Evolutionary conservation across 2,888 invertebrate species (phyloP), one percentile per base, ranked within the genome.

Genomic region (Drosophila ustulata): DNA sequence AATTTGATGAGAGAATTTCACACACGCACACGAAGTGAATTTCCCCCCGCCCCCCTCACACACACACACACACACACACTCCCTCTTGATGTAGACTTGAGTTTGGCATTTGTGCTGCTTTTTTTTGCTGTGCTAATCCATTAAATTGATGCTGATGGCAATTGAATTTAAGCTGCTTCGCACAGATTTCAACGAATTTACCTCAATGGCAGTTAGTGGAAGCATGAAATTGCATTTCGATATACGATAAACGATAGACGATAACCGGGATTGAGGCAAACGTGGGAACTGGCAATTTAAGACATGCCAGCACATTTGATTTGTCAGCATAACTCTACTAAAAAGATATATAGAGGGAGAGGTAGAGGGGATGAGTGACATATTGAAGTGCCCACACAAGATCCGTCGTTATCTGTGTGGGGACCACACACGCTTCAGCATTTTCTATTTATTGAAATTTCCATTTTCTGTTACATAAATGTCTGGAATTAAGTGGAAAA

Each of bases 81-180:
- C 23, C 5, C 32, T 39, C 43, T 7, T 8, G n/a, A 23, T 30
- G 37, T 13, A 9, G 59, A 28, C 59, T 55, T 61, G 56, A 62
- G 72, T 52, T 71, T 82, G 75, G 49, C 66, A 73, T 76, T 81
- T 71, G n/a, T 18, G 13, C 13, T 39, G 4, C 13, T 39, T 39
- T 39, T n/a, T 39, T 13, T 41, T 71, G 65, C 50, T 68, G 72
- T 75, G 86, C 88, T 88, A 88, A 88, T 88, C 88, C 88, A 83
- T 85, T 82, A 89, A 88, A 88, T 88, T 89, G 89, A 88, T 82
- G 88, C 81, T 75, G 78, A 73, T 84, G 79, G 86, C 82, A 80
- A 86, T 88, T 84, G 87, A 88, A 87, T 87, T 88, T 87, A 81
- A 89, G 87, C 86, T 78, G 75, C 81, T 85, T 69, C 62, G 70